Conservation (phyloP, 2,797 vertebrate genomes). For the Lepilemur septentrionalis region DNA sequence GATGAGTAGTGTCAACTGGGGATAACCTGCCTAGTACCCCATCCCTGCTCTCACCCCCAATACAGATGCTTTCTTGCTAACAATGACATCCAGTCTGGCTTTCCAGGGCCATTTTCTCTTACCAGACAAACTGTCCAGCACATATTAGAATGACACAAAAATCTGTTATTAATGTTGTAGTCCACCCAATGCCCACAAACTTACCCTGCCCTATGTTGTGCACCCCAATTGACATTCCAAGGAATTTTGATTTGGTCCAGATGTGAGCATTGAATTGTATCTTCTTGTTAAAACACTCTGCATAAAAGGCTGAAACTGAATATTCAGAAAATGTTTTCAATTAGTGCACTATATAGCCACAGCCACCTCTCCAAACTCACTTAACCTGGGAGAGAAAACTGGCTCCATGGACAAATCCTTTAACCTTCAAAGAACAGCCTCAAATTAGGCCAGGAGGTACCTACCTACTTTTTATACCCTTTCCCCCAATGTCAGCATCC, state of each 20-base stretch:
- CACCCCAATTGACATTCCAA: constrained; percentile 99
- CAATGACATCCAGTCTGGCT: background rate
- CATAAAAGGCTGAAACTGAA: constrained; percentile 99
- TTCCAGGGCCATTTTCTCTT: constrained; percentile 1
- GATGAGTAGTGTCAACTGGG: background rate
- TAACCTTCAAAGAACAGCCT: background rate
- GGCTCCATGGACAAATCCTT: background rate
- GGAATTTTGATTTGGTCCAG: constrained; percentile 99
- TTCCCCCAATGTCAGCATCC: background rate
- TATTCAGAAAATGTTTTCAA: background rate
- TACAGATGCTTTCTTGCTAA: background rate
- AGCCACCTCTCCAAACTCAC: background rate
- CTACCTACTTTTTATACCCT: background rate
- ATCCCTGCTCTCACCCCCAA: background rate
- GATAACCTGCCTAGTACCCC: background rate
- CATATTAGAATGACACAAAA: background rate
- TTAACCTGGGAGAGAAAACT: background rate
- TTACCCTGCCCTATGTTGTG: constrained; percentile 99
- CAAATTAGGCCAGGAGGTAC: background rate
- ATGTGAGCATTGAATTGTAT: constrained; percentile 99
- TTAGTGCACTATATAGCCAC: background rate
- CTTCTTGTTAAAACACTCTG: constrained; percentile 95
- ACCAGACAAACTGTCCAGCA: background rate
- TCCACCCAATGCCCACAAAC: background rate
- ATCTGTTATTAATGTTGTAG: background rate